A percentile compares a stretch with the other conserved stretches of the same genome.
These are phyloP conservation scores for Folsomia manolachei DNA, from an alignment of 2,888 invertebrate genomes.

Conservation along the genomic window DNA sequence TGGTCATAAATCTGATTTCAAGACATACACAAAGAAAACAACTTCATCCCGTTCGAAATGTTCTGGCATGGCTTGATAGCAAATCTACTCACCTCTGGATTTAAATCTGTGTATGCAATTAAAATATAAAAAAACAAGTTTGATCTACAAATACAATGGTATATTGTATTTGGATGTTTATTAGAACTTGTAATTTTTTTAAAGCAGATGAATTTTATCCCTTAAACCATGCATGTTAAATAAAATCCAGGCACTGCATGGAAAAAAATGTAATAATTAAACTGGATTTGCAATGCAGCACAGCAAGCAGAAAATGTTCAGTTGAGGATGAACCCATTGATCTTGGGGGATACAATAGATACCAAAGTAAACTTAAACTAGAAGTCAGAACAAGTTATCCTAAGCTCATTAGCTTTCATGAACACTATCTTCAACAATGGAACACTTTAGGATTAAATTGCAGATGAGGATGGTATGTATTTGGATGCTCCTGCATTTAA, in stretches of 20 bases:
- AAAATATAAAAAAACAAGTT: neutral
- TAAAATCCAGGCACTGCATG: too few species aligned
- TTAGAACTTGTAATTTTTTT: too few species aligned
- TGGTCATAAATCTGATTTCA: neutral
- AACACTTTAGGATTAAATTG: neutral
- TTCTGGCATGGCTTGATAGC: too few species aligned
- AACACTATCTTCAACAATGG: neutral
- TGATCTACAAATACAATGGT: too few species aligned
- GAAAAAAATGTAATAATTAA: neutral
- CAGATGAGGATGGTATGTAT: too few species aligned
- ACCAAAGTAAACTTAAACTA: neutral
- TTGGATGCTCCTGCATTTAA: neutral
- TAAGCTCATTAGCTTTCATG: neutral
- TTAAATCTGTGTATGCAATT: neutral
- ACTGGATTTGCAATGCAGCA: neutral
- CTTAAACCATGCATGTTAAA: neutral
- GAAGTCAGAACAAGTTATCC: neutral
- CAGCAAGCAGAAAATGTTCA: too few species aligned
- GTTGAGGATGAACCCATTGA: too few species aligned
- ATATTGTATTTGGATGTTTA: too few species aligned
- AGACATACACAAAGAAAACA: neutral
- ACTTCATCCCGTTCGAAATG: too few species aligned
- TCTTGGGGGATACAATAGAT: too few species aligned
- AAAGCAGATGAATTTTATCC: too few species aligned
- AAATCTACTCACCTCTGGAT: neutral